Percentiles rank a stretch among this genome's conserved stretches.
phyloP scores from a whole-genome alignment of 1,140 invertebrate species.

The Bombus impatiens region DNA sequence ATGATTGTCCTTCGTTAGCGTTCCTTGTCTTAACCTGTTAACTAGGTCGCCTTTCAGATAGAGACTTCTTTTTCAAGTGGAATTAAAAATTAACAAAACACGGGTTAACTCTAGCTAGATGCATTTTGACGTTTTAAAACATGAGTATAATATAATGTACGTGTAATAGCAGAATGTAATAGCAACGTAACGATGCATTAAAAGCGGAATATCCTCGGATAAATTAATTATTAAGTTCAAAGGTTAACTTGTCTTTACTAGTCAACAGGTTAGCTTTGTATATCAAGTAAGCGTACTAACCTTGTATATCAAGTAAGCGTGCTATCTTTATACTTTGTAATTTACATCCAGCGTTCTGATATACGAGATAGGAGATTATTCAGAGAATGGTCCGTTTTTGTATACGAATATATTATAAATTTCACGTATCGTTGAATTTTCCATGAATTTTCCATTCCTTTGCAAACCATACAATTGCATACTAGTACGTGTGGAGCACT shows the following conservation, averaged over 20 bases:
- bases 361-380: not conserved
- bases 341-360: not conserved
- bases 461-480: not conserved
- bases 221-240: not conserved
- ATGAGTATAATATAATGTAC: not conserved
- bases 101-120: not conserved
- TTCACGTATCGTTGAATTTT: not conserved
- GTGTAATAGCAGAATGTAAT: not conserved
- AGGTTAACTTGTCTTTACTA: not conserved
- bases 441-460: not conserved
- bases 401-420: not conserved
- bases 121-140: not conserved
- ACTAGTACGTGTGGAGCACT: not conserved
- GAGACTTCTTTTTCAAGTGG: not conserved
- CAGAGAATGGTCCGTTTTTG: not conserved
- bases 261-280: not conserved
- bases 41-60: not conserved
- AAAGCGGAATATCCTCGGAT: not conserved
- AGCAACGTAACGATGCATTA: not conserved
- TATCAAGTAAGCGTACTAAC: not conserved
- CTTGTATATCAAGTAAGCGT: not conserved
- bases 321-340: not conserved
- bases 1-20: not conserved
- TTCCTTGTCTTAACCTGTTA: not conserved
- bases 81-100: not conserved